Conservation (phyloP, 1,140 invertebrate genomes). For the Myzus persicae region DNA sequence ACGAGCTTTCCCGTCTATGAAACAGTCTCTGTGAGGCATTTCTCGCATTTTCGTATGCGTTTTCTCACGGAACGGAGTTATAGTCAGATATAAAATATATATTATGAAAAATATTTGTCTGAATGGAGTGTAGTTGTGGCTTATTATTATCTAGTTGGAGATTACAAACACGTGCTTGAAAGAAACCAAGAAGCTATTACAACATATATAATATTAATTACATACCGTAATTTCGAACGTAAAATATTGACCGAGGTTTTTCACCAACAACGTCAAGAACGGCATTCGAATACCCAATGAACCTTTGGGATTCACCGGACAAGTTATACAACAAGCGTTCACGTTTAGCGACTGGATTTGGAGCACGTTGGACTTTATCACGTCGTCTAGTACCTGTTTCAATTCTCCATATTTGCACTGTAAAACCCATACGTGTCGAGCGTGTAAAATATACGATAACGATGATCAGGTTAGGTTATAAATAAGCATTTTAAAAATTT, state of each 20-base stretch:
- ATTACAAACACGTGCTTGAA: no score
- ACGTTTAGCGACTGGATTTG: not conserved
- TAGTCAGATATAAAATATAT: no score
- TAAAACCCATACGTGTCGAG: not conserved
- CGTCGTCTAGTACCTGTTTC: not conserved
- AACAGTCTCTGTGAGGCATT: no score
- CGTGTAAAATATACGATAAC: not conserved
- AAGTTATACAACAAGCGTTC: not conserved
- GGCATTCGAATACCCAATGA: not conserved
- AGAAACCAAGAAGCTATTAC: not conserved
- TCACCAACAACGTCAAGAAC: not conserved
- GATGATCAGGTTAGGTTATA: not conserved
- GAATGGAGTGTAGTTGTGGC: no score
- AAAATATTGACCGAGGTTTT: not conserved
- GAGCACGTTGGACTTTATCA: not conserved
- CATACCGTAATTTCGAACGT: not conserved
- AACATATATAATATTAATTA: not conserved
- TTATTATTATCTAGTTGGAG: no score
- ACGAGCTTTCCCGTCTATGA: no score
- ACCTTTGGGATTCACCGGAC: not conserved
- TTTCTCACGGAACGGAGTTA: no score
- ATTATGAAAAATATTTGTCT: no score
- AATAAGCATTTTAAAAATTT: no score
- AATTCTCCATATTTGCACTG: not conserved
- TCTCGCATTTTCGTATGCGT: no score